Evolutionary conservation across 1,140 invertebrate species (phyloP), one percentile per base, ranked within the genome.

Genomic region (Pseudachorutes palmiensis): DNA sequence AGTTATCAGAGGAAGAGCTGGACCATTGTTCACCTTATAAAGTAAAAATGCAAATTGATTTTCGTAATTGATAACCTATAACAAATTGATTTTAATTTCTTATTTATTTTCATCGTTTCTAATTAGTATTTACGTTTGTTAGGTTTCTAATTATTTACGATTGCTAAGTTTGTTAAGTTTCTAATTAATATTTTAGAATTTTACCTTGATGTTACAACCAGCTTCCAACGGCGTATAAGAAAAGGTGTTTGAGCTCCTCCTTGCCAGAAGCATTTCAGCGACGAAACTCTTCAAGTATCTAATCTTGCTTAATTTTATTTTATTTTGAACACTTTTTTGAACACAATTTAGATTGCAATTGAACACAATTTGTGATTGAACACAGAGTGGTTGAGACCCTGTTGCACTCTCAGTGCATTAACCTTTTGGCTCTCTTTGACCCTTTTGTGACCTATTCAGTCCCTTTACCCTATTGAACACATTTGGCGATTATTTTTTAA

Each of bases 221-320:
- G 51, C 51, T 55, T 55, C 51, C 12, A 55, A 22, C 5, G 51
- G 51, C 5, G 24, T 55, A 26, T 55, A 55, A 5, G 51, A 55
- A 55, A 55, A 55, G 9, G 51, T 14, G 24, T 55, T 55, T 55
- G 51, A 55, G 51, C 51, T 55, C 24, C 51, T 55, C 51, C 51
- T 55, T 3, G 51, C 51, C 24, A 55, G 24, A 14, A 55, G 5
- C 51, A 55, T 55, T 22, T 55, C 24, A 19, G 24, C 24, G 9
- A 45, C 9, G 36, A 45, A 19, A 19, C 36, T 19, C 36, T 9
- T 45, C 19, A 19, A 12, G 36, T 45, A 45, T 45, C 19, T 12
- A 45, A 45, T 55, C 24, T 55, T 55, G 12, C 5, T 55, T 55
- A 55, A 55, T 55, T 55, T 19, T 55, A 16, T 22, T 55, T 55